Evolutionary conservation across 2,113 vertebrate genomes (phyloP).

Genomic region (Podiceps cristatus): DNA sequence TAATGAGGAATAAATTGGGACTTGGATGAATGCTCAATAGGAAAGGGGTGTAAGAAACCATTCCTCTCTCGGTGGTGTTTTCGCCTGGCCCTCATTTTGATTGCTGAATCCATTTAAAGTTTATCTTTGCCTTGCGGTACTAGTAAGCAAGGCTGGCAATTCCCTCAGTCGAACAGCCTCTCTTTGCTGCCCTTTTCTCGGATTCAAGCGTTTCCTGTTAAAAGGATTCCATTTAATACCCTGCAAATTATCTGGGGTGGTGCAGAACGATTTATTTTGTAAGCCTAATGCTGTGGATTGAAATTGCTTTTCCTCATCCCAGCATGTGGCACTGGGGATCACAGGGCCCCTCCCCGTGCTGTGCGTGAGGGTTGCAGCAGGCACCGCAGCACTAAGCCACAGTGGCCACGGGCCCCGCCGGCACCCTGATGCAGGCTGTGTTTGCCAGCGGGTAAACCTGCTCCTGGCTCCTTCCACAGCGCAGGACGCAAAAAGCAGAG

Average conservation of each 20-base stretch:
- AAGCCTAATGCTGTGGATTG: constrained; percentile 21
- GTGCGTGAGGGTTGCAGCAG: not conserved
- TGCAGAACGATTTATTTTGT: constrained; percentile 64
- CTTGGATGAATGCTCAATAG: not conserved
- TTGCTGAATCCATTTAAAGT: constrained; percentile 11
- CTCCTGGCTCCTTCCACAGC: not conserved
- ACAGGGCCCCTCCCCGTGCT: not conserved
- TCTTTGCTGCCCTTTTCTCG: constrained; percentile 8
- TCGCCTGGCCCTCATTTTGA: not conserved
- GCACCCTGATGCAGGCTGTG: not conserved
- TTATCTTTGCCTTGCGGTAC: constrained; percentile 10
- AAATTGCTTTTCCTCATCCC: constrained; percentile 60
- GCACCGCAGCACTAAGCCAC: not conserved
- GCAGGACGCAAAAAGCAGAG: not conserved
- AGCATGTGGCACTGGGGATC: rapidly evolving
- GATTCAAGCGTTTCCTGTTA: not conserved
- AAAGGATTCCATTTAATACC: constrained; percentile 65
- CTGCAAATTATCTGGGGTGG: constrained; percentile 60
- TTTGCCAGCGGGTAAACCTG: not conserved
- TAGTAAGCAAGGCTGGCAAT: constrained; percentile 21
- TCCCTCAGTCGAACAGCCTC: not conserved
- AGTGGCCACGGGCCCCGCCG: not conserved
- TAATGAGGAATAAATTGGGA: not conserved
- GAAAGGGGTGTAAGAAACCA: not conserved
- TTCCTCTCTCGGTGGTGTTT: not conserved